Conservation (phyloP, 2,113 vertebrate genomes). For the Pelecanus crispus region DNA sequence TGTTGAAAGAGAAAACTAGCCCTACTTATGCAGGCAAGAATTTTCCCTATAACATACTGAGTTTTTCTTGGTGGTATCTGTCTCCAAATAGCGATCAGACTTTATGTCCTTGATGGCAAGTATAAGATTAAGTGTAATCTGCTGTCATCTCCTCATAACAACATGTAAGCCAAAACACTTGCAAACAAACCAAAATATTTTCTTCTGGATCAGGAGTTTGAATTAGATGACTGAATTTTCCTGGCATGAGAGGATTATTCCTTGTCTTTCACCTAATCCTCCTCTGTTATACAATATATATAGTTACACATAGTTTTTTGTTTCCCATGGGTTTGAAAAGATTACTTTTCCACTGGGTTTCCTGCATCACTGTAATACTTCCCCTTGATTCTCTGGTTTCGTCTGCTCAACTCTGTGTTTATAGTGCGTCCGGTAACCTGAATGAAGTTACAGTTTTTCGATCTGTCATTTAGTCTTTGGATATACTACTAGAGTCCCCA, state of each 20-base stretch:
- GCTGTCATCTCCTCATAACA: constrained; percentile 14
- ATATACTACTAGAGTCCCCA: neutral
- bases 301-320: constrained; percentile 29
- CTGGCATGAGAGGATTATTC: constrained; percentile 55
- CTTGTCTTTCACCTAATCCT: constrained; percentile 59
- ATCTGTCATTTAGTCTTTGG: constrained; percentile 9
- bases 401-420: neutral
- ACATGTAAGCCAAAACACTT: constrained; percentile 31
- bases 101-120: neutral
- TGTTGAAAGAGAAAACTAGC: neutral
- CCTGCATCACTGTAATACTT: constrained; percentile 30
- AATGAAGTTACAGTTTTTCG: constrained; percentile 31
- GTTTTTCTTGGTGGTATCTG: neutral
- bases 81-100: neutral
- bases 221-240: constrained; percentile 67
- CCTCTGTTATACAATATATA: constrained; percentile 37
- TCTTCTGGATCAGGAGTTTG: constrained; percentile 53
- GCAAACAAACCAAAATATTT: constrained; percentile 55
- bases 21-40: neutral
- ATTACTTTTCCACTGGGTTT: constrained; percentile 64
- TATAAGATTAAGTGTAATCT: neutral
- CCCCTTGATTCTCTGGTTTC: constrained; percentile 50
- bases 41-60: neutral
- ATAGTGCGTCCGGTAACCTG: neutral
- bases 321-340: constrained; percentile 28